Evolutionary conservation across 2,113 vertebrate species (phyloP).

Genomic region (Plecotus auritus): DNA sequence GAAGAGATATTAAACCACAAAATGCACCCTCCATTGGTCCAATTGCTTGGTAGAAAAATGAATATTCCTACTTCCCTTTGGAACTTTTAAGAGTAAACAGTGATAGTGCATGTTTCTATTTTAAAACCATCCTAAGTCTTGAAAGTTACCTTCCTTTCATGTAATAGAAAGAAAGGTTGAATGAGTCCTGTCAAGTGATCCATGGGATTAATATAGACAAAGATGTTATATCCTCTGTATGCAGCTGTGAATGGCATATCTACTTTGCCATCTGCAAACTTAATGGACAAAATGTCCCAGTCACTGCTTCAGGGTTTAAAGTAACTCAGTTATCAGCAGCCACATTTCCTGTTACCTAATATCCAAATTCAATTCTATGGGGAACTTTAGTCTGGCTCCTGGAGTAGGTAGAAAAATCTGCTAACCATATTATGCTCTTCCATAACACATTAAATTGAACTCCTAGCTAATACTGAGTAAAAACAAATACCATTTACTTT

Average conservation of each 20-base stretch:
- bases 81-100: neutral
- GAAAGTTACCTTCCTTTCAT: conserved; percentile 73
- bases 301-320: conserved; percentile 70
- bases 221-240: conserved; percentile 77
- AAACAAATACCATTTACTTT: conserved; percentile 60
- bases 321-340: conserved; percentile 72
- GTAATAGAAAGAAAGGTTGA: conserved; percentile 70
- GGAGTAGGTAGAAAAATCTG: conserved; percentile 65
- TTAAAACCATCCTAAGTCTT: conserved; percentile 68
- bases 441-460: conserved; percentile 16
- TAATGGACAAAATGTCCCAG: conserved; percentile 77
- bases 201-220: conserved; percentile 81
- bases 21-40: neutral
- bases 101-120: conserved; percentile 56
- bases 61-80: neutral
- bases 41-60: conserved; percentile 14
- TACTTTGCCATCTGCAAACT: conserved; percentile 77
- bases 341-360: conserved; percentile 79
- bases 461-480: conserved; percentile 63
- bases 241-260: conserved; percentile 78
- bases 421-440: conserved; percentile 63
- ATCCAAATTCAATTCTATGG: conserved; percentile 74
- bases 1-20: neutral
- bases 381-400: conserved; percentile 62
- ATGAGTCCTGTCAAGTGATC: conserved; percentile 80